Evolutionary conservation across 2,888 invertebrate species (phyloP), one percentile per base, ranked within the genome.

Genomic region (Caenorhabditis sp.): DNA sequence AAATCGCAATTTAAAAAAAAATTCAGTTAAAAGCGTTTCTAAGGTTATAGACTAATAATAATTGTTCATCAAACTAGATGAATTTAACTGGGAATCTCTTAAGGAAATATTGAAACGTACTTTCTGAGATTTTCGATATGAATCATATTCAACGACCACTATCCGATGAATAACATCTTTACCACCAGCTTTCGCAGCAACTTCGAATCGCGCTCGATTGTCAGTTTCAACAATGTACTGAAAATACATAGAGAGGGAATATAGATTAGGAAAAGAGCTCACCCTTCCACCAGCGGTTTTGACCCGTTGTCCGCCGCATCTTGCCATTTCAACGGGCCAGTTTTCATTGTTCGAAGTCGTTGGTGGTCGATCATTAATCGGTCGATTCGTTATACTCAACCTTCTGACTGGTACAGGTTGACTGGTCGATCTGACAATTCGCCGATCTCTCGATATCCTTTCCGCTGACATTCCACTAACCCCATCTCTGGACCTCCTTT

Each of bases 151-250:
- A 17, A 67, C 67, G 3, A 74, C 36, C 5, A 74, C 20, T 38
- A 74, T 62, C 12, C 67, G 63, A 26, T 17, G 43, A 31, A 70
- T 61, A 8, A 70, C 12, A 20, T 64, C 31, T 31, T 31, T 31
- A 10, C 31, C 31, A 31, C 31, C 56, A 25, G 53, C 60, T 8
- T 38, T 54, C 1, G 60, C 26, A 7, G 67, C 63, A 1, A 70
- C 70, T 74, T 74, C 74, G 21, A 74, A 70, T 14, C 74, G 69
- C 17, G 63, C 61, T 20, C 63, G 63, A 21, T 61, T 61, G 23
- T 70, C 67, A 27, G 27, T 49, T 31, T 74, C 74, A 12, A 69
- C 67, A 31, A 74, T 69, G 20, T 74, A 74, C 27, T 62, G 62
- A 7, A 62, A 62, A 26, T 27, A 36, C 26, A 5, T 7, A 31